phyloP scores from a whole-genome alignment of 2,797 vertebrate genomes.

The Sebastes cheni region DNA sequence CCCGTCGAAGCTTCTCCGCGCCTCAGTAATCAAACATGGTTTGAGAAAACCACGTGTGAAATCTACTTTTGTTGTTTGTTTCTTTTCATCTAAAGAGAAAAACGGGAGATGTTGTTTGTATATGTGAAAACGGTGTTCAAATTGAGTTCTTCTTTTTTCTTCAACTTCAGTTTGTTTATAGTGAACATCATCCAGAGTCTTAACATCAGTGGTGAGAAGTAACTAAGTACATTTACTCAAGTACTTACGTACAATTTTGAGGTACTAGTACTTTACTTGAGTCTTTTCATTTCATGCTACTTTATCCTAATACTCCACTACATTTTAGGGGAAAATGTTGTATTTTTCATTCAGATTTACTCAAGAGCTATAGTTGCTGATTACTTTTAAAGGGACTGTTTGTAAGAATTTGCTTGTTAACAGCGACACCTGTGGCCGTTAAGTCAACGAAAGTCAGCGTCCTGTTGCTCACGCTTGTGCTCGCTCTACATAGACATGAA shows the following conservation, averaged over 20 bases:
- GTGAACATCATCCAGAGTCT: neutral
- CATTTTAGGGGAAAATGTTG: neutral
- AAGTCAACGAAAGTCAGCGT: too few relatives aligned
- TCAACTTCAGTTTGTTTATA: neutral
- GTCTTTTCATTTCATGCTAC: neutral
- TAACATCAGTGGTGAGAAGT: neutral
- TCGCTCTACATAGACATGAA: too few relatives aligned
- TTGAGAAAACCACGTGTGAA: constrained; percentile 51
- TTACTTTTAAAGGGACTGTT: neutral
- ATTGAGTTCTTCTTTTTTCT: neutral
- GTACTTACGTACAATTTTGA: neutral
- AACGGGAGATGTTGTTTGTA: neutral
- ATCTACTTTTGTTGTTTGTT: constrained; percentile 6
- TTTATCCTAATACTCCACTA: neutral
- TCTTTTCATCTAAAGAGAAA: neutral
- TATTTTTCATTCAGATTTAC: neutral
- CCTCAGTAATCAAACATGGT: constrained; percentile 11
- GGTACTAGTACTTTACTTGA: neutral
- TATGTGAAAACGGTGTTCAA: neutral
- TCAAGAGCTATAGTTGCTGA: neutral
- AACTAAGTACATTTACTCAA: neutral
- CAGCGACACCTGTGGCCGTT: too few relatives aligned
- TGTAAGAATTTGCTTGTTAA: too few relatives aligned
- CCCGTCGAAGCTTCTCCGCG: neutral
- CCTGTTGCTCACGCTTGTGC: too few relatives aligned